These are phyloP conservation scores for Chloroceryle inda DNA, from an alignment of 2,797 vertebrate species.

Conservation along the genomic window DNA sequence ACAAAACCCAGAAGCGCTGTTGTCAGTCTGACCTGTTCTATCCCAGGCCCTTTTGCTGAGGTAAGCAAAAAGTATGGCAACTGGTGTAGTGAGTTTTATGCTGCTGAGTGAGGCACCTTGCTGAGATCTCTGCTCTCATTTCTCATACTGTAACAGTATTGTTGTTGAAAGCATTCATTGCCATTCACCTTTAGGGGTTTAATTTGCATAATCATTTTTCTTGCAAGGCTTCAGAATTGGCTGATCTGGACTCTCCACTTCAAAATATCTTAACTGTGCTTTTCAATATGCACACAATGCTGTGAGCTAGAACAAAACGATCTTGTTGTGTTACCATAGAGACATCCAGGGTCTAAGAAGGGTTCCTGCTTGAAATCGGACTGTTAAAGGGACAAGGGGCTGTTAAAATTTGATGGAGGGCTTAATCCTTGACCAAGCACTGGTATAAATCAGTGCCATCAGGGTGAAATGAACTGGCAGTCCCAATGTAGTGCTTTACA, in stretches of 20 bases:
- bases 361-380: slow-evolving; percentile 58
- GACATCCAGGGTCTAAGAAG: slow-evolving; percentile 63
- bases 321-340: slow-evolving; percentile 79
- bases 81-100: not conserved
- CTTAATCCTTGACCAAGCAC: slow-evolving; percentile 47
- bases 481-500: not conserved
- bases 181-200: slow-evolving; percentile 56
- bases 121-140: not conserved
- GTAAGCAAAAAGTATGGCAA: slow-evolving; percentile 38
- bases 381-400: slow-evolving; percentile 67
- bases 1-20: not conserved
- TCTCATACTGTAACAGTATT: not conserved
- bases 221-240: slow-evolving; percentile 39
- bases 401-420: slow-evolving; percentile 45
- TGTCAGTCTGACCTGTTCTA: not conserved
- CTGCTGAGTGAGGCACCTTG: not conserved
- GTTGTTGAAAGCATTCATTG: slow-evolving; percentile 14
- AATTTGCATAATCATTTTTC: slow-evolving; percentile 68
- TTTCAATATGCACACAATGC: slow-evolving; percentile 68
- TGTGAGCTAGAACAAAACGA: slow-evolving; percentile 63
- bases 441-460: slow-evolving; percentile 16
- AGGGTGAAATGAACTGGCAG: slow-evolving; percentile 30
- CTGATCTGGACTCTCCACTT: slow-evolving; percentile 55
- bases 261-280: slow-evolving; percentile 61
- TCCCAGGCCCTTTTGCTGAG: slow-evolving; percentile 3